These are phyloP conservation scores for Leptinotarsa juncta DNA, from an alignment of 2,888 invertebrate species.

Conservation along the genomic window DNA sequence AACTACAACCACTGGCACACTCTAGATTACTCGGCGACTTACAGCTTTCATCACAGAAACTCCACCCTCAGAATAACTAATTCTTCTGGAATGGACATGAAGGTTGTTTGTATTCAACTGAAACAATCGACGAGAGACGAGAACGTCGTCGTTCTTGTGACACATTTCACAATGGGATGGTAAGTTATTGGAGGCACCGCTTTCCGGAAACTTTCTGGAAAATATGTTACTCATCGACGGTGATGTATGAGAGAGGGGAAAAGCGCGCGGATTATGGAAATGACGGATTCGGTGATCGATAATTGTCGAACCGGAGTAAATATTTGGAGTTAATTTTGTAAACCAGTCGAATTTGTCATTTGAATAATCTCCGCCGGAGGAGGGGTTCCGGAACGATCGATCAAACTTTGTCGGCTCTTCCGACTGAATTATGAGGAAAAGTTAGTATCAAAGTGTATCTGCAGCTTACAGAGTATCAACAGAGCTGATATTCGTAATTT, in stretches of 20 bases:
- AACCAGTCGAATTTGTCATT: constrained; percentile 8
- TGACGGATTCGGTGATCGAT: constrained; percentile 9
- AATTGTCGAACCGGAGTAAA: neutral
- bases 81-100: constrained; percentile 72
- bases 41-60: constrained; percentile 86
- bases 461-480: neutral
- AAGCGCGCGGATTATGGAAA: neutral
- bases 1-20: constrained; percentile 90
- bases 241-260: constrained; percentile 2
- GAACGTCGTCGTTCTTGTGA: constrained; percentile 72
- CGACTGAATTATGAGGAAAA: neutral
- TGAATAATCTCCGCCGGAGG: neutral
- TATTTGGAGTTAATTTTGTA: constrained; percentile 15
- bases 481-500: too few species aligned
- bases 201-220: neutral
- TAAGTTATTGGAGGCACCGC: constrained; percentile 62
- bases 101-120: constrained; percentile 75
- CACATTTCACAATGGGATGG: constrained; percentile 82
- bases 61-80: constrained; percentile 79
- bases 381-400: neutral
- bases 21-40: constrained; percentile 85
- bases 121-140: constrained; percentile 71
- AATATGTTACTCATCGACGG: constrained; percentile 1
- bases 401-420: neutral
- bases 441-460: neutral